Evolutionary conservation across 2,113 vertebrate species (phyloP).

Genomic region (Zapus hudsonius): DNA sequence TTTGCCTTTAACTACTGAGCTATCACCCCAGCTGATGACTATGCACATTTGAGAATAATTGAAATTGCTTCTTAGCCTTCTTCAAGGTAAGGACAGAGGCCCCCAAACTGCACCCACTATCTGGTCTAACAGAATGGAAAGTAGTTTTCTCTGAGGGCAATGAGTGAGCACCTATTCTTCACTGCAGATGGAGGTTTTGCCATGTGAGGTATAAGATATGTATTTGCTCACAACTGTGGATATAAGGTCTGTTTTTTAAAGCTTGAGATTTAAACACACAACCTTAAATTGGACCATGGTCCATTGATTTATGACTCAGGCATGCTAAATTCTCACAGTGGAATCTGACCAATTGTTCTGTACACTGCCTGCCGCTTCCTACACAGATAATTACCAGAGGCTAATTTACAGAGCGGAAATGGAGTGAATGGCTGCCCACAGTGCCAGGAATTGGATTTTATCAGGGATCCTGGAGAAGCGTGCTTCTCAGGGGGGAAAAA

Average conservation of each 20-base stretch:
- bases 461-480: constrained; percentile 54
- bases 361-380: constrained; percentile 65
- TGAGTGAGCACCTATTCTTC: constrained; percentile 45
- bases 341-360: constrained; percentile 74
- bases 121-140: constrained; percentile 19
- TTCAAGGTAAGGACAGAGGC: constrained; percentile 15
- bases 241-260: constrained; percentile 64
- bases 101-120: constrained; percentile 17
- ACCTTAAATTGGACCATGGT: constrained; percentile 32
- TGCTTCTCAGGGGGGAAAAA: constrained; percentile 41
- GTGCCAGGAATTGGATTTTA: constrained; percentile 76
- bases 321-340: constrained; percentile 65
- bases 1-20: too few relatives aligned
- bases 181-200: neutral
- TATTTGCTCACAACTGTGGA: constrained; percentile 38
- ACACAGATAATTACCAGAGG: constrained; percentile 76
- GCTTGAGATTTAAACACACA: constrained; percentile 54
- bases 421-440: constrained; percentile 71
- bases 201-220: neutral
- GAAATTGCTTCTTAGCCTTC: too few relatives aligned
- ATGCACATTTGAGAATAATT: too few relatives aligned
- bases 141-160: constrained; percentile 37
- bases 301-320: constrained; percentile 67
- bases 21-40: too few relatives aligned
- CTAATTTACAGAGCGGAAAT: constrained; percentile 77